Conservation (phyloP, 2,113 vertebrate genomes). For the Apeltes quadracus region DNA sequence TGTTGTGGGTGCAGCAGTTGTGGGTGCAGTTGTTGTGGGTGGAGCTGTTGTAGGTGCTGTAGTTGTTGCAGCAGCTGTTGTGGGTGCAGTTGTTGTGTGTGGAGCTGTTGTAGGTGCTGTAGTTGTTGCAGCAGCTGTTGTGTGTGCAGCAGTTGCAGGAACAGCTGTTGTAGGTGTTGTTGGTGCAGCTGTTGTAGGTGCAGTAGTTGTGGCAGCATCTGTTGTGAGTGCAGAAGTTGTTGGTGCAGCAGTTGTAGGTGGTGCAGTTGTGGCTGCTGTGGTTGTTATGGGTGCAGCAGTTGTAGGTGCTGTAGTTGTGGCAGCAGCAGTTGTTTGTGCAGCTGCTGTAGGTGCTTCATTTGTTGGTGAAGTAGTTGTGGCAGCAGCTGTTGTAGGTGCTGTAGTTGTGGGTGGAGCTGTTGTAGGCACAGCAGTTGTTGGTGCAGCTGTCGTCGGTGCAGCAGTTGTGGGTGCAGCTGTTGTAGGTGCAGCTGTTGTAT, state of each 20-base stretch:
- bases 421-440: neutral
- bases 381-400: neutral
- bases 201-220: neutral
- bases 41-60: neutral
- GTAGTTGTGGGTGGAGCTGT: neutral
- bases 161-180: neutral
- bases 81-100: neutral
- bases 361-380: neutral
- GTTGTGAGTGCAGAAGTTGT: neutral
- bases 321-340: neutral
- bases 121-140: neutral
- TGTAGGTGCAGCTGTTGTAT: neutral
- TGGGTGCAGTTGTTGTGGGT: neutral
- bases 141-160: neutral
- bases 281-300: no score
- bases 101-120: neutral
- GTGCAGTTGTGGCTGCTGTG: neutral
- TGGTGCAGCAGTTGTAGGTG: neutral
- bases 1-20: neutral
- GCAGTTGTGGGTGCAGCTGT: neutral
- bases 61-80: neutral
- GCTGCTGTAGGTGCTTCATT: neutral
- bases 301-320: neutral
- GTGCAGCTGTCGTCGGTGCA: neutral
- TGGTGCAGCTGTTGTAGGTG: neutral